These are phyloP conservation scores for Oreohelix idahoensis DNA, from an alignment of 1,140 invertebrate genomes.

Conservation along the genomic window DNA sequence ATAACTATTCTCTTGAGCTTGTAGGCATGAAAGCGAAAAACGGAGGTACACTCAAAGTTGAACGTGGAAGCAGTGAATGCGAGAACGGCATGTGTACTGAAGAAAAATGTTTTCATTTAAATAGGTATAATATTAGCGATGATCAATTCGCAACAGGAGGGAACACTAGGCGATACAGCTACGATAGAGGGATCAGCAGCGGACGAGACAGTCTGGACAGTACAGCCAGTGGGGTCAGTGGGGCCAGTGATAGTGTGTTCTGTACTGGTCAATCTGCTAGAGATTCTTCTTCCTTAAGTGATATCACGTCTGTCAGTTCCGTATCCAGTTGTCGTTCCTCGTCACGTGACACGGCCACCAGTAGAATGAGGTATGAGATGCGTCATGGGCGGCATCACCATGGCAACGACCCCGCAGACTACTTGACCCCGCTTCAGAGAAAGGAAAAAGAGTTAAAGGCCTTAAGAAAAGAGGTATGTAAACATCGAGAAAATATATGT, in stretches of 20 bases:
- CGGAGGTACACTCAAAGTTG: no score
- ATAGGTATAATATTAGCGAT: no score
- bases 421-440: neutral
- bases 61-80: no score
- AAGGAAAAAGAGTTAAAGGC: neutral
- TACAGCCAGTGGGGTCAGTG: neutral
- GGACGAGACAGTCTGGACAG: neutral
- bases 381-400: neutral
- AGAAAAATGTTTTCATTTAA: no score
- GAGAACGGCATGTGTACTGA: no score
- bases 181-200: neutral
- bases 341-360: neutral
- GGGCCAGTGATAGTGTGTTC: neutral
- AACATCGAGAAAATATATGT: no score
- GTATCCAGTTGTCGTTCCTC: neutral
- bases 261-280: neutral
- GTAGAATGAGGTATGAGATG: neutral
- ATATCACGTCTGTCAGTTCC: neutral
- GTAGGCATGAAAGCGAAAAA: no score
- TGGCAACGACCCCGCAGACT: neutral
- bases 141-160: neutral
- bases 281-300: neutral
- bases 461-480: neutral
- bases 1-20: no score
- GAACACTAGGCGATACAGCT: neutral